A percentile compares a stretch with the other conserved stretches of the same genome.
These are phyloP conservation scores for Archips crataeganus DNA, from an alignment of 2,888 invertebrate genomes.

Conservation along the genomic window DNA sequence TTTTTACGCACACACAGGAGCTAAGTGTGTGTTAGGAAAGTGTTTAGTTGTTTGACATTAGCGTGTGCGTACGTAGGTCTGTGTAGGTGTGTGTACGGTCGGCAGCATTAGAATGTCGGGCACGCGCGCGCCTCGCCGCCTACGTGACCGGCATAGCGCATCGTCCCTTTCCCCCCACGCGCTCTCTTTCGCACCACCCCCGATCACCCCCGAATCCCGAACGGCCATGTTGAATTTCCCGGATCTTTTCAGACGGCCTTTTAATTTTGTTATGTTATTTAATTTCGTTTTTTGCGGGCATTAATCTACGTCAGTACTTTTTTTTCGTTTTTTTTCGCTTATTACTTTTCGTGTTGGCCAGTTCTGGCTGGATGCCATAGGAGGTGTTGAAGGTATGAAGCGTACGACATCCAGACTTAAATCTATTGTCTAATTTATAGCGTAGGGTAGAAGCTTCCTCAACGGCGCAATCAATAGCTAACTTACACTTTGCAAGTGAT, in stretches of 20 bases:
- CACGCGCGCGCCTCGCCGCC: slow-evolving; percentile 83
- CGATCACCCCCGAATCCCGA: slow-evolving; percentile 55
- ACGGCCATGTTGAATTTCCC: slow-evolving; percentile 83
- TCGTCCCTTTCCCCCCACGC: slow-evolving; percentile 79
- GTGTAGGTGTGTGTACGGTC: slow-evolving; percentile 73
- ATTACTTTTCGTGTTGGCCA: slow-evolving; percentile 28
- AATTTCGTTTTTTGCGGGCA: slow-evolving; percentile 61
- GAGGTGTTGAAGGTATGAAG: slow-evolving; percentile 6
- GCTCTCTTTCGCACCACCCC: slow-evolving; percentile 77
- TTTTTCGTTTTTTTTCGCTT: slow-evolving; percentile 42
- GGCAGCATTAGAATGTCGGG: slow-evolving; percentile 81
- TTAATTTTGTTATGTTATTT: slow-evolving; percentile 79
- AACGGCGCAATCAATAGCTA: not conserved
- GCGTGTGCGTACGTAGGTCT: slow-evolving; percentile 60
- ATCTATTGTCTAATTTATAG: not conserved
- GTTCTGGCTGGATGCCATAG: slow-evolving; percentile 15
- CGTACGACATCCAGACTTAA: not conserved
- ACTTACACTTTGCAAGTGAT: not conserved
- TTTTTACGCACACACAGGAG: slow-evolving; percentile 64
- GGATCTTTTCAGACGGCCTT: slow-evolving; percentile 76
- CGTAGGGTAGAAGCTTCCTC: not conserved
- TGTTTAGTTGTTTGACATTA: slow-evolving; percentile 63
- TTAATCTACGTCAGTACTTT: slow-evolving; percentile 29
- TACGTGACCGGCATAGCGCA: slow-evolving; percentile 85
- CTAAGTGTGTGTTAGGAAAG: slow-evolving; percentile 51